phyloP scores from a whole-genome alignment of 2,797 vertebrate genomes.

The Pipistrellus pipistrellus region DNA sequence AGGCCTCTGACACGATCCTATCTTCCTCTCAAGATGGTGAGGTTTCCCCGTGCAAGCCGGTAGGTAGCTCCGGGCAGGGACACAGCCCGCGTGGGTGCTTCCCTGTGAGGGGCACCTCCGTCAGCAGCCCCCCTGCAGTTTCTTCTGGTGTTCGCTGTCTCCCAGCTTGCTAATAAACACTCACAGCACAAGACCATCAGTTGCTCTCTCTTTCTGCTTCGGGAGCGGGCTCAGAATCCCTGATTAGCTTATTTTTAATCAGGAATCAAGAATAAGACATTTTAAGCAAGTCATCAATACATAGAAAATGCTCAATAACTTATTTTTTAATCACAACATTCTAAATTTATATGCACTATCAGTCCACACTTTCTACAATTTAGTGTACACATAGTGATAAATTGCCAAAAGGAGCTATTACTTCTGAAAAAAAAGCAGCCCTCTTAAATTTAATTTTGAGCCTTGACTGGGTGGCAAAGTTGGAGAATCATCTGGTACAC shows the following conservation, averaged over 20 bases:
- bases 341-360: not conserved
- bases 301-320: not conserved
- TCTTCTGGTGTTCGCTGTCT: no score
- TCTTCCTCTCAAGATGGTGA: no score
- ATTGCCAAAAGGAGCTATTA: not conserved
- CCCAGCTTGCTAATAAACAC: no score
- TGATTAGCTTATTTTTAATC: not conserved
- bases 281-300: not conserved
- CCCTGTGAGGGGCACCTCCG: no score
- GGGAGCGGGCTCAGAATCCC: no score
- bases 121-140: no score
- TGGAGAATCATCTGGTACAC: not conserved
- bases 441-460: constrained; percentile 8
- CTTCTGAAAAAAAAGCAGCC: not conserved
- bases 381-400: not conserved
- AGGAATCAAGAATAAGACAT: not conserved
- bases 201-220: no score
- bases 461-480: not conserved
- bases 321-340: not conserved
- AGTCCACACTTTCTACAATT: not conserved
- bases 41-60: no score
- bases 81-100: no score
- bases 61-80: no score
- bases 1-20: no score
- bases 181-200: no score